These are phyloP conservation scores for Heterodera schachtii DNA, from an alignment of 1,140 invertebrate species.

Conservation along the genomic window DNA sequence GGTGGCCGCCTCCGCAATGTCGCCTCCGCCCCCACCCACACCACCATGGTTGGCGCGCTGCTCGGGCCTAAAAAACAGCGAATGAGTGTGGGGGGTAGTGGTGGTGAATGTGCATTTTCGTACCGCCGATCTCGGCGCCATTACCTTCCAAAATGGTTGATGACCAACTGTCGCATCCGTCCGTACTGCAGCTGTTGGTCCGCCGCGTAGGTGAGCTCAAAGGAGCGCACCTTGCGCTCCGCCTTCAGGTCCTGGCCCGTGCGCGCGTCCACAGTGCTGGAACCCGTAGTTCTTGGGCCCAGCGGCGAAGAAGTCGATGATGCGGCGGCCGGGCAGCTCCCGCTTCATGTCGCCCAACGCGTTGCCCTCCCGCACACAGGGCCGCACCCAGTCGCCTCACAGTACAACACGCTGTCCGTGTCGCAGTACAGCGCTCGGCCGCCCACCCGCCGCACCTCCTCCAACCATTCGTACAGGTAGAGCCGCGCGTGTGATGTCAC, in stretches of 20 bases:
- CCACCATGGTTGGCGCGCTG: neutral
- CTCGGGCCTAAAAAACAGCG: no score
- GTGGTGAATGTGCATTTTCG: no score
- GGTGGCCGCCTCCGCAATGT: neutral
- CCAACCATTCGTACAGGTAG: conserved; percentile 11
- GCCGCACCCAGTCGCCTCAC: neutral
- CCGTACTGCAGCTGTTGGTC: neutral
- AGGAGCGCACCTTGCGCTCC: neutral
- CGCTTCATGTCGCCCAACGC: conserved; percentile 17
- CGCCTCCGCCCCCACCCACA: neutral
- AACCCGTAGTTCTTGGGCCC: conserved; percentile 37
- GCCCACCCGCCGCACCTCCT: conserved; percentile 7
- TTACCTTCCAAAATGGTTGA: neutral
- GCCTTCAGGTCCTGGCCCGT: neutral
- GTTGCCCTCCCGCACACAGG: conserved; percentile 9
- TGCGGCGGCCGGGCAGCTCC: conserved; percentile 22
- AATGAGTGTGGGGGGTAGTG: no score
- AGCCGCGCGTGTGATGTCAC: conserved; percentile 22
- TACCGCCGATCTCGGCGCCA: no score
- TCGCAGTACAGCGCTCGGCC: conserved; percentile 21
- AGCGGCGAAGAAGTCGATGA: neutral
- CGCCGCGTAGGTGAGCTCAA: conserved; percentile 1
- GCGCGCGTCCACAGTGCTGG: neutral
- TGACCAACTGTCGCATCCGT: neutral
- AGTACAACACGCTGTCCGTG: conserved; percentile 2